Percentiles rank a stretch among this genome's conserved stretches.
Evolutionary conservation across 2,113 vertebrate species (phyloP).

Genomic region (Poicephalus meyeri): DNA sequence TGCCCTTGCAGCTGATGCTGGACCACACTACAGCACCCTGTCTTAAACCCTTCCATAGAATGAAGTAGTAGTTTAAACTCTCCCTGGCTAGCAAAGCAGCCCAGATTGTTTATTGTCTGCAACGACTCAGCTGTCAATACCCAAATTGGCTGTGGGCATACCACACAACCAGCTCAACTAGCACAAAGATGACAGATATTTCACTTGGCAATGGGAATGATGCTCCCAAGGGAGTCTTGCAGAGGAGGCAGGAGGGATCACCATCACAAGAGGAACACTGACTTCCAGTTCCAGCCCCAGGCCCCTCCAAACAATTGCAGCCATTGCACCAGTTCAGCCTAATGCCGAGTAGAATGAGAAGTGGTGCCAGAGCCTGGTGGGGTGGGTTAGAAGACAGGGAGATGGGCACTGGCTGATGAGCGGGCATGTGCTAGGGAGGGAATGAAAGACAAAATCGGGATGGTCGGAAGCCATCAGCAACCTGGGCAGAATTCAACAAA

Average conservation of each 20-base stretch:
- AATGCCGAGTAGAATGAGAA: rapidly evolving
- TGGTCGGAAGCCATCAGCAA: not conserved
- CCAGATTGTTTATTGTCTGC: not conserved
- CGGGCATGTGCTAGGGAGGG: not conserved
- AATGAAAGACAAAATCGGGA: not conserved
- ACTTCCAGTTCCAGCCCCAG: not conserved
- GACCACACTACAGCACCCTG: not conserved
- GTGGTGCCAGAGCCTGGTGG: not conserved
- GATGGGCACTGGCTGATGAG: not conserved
- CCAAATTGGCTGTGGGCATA: not conserved
- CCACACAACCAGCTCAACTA: rapidly evolving
- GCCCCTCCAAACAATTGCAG: not conserved
- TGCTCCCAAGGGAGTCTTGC: not conserved
- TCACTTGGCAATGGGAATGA: not conserved
- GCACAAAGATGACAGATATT: not conserved
- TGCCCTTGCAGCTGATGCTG: not conserved
- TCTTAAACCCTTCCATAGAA: not conserved
- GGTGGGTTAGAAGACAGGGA: not conserved
- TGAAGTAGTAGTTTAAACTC: not conserved
- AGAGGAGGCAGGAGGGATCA: not conserved
- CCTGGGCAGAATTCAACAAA: not conserved
- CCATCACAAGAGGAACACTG: not conserved
- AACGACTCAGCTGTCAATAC: not conserved
- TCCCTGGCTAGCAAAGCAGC: not conserved
- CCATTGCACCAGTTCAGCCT: not conserved